Evolutionary conservation across 2,888 invertebrate species (phyloP).

Genomic region (Drosophila nr. perissopoda): DNA sequence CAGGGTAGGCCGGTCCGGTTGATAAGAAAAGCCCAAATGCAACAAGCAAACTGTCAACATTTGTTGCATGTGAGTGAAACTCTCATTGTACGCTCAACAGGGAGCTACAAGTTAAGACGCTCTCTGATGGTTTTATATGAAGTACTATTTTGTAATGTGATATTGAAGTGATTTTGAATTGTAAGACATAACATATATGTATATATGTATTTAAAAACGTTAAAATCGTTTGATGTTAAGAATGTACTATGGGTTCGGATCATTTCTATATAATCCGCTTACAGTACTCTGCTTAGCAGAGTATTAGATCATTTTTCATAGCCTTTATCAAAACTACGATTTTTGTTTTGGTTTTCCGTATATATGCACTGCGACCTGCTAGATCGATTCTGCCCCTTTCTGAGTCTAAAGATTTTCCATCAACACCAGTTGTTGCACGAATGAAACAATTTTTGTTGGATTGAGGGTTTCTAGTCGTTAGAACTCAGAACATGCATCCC

Average conservation of each 20-base stretch:
- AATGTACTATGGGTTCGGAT: background rate
- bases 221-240: background rate
- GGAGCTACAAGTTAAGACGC: conserved; percentile 3
- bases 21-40: conserved; percentile 23
- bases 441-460: background rate
- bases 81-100: background rate
- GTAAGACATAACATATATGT: too few species aligned
- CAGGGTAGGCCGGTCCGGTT: background rate
- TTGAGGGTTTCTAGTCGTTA: background rate
- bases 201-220: background rate
- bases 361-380: background rate
- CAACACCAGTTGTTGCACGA: background rate
- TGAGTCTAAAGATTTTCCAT: background rate
- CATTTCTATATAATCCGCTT: too few species aligned
- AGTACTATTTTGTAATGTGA: background rate
- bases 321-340: background rate
- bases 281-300: background rate
- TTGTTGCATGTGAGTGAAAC: background rate
- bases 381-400: background rate
- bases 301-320: background rate
- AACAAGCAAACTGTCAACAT: conserved; percentile 12
- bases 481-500: background rate
- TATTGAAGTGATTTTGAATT: background rate
- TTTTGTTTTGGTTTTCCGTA: background rate
- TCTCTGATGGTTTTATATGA: background rate